Evolutionary conservation across 1,140 invertebrate species (phyloP).

Genomic region (Tetramorium simillimum): DNA sequence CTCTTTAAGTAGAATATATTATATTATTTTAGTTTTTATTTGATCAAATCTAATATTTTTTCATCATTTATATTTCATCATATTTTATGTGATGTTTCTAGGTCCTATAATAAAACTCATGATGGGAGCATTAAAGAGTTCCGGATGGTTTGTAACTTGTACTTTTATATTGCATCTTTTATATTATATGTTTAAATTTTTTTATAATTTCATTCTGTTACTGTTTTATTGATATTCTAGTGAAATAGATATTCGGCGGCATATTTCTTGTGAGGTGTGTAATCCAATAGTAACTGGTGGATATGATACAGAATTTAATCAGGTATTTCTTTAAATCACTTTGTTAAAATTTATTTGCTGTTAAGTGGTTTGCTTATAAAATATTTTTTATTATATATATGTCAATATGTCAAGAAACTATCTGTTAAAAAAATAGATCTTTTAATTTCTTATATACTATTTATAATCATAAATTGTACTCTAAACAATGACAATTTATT

Average conservation of each 20-base stretch:
- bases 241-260: constrained; percentile 92
- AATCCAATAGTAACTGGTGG: constrained; percentile 93
- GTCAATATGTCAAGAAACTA: background rate
- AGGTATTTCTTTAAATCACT: constrained; percentile 82
- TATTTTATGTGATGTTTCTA: constrained; percentile 74
- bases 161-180: constrained; percentile 52
- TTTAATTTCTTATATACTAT: background rate
- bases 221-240: constrained; percentile 85
- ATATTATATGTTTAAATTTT: constrained; percentile 51
- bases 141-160: constrained; percentile 90
- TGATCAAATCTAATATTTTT: background rate
- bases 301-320: constrained; percentile 95
- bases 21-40: background rate
- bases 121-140: constrained; percentile 92
- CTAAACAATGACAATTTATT: constrained; percentile 43
- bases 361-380: background rate
- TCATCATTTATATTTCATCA: background rate
- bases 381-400: background rate
- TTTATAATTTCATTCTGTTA: constrained; percentile 38
- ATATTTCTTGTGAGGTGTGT: constrained; percentile 97
- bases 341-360: background rate
- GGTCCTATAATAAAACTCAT: constrained; percentile 94
- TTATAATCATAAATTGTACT: background rate
- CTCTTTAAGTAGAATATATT: background rate
- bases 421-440: background rate